A percentile compares a stretch with the other conserved stretches of the same genome.
phyloP scores from a whole-genome alignment of 2,113 vertebrate species.

The Grammomys dolichurus region DNA sequence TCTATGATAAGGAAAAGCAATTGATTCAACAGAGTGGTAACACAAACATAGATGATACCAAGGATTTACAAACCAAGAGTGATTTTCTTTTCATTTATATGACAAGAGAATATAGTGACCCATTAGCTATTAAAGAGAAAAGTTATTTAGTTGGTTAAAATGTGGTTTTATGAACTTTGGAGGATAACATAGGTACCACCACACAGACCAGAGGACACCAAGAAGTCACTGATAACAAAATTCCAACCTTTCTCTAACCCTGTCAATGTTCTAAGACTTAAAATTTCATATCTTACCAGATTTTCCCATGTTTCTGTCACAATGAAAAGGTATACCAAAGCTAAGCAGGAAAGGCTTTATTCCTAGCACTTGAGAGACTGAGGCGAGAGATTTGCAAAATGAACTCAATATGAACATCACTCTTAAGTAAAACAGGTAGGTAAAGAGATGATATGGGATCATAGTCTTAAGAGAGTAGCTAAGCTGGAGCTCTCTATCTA shows the following conservation, averaged over 20 bases:
- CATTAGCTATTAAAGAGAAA: slow-evolving; percentile 34
- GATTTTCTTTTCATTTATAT: slow-evolving; percentile 17
- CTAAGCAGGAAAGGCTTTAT: not conserved
- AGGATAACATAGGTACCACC: not conserved
- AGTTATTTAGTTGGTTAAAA: slow-evolving; percentile 14
- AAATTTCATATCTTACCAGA: not conserved
- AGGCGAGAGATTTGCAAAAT: not conserved
- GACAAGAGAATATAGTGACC: slow-evolving; percentile 35
- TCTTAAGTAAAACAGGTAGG: not conserved
- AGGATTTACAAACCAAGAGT: slow-evolving; percentile 1
- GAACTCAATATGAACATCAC: not conserved
- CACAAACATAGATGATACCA: not conserved
- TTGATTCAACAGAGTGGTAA: not conserved
- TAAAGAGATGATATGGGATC: not conserved
- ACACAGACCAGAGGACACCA: not conserved
- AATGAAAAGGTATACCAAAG: slow-evolving; percentile 17
- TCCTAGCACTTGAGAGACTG: not conserved
- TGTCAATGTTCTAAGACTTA: slow-evolving; percentile 11
- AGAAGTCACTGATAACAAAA: slow-evolving; percentile 58
- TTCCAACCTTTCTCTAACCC: not conserved
- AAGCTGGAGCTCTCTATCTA: not conserved
- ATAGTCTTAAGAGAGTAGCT: not conserved
- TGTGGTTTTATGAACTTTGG: slow-evolving; percentile 28
- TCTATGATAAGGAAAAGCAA: not conserved
- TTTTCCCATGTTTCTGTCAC: not conserved